phyloP scores from a whole-genome alignment of 2,113 vertebrate species.

The Corythaeola cristata region DNA sequence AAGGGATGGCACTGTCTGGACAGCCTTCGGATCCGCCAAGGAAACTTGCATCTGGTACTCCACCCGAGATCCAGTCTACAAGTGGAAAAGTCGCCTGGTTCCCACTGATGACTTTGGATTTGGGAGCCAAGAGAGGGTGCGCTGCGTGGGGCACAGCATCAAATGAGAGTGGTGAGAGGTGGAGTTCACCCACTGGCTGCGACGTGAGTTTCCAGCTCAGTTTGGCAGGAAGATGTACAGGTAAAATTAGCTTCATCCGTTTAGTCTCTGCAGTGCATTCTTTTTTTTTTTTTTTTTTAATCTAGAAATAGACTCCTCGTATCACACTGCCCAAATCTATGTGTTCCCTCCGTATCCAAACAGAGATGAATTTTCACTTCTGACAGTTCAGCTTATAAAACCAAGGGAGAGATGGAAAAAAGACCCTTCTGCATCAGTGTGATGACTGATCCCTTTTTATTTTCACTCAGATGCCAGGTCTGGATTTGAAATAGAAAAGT shows the following conservation, averaged over 20 bases:
- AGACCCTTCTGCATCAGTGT: not conserved
- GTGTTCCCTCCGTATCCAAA: not conserved
- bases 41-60: not conserved
- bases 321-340: not conserved
- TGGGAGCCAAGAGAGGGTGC: not conserved
- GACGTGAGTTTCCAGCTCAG: not conserved
- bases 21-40: not conserved
- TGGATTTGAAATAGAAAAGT: constrained; percentile 48
- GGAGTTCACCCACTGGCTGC: not conserved
- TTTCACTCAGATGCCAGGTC: not conserved
- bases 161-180: not conserved
- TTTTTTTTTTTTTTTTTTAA: not conserved
- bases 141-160: not conserved
- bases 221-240: not conserved
- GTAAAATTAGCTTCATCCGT: not conserved
- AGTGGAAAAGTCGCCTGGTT: not conserved
- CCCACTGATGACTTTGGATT: not conserved
- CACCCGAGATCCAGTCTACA: not conserved
- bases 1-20: not conserved
- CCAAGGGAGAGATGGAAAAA: not conserved
- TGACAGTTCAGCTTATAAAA: not conserved
- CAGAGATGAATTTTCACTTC: not conserved
- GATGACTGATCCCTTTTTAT: not conserved
- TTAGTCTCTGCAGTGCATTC: not conserved
- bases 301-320: not conserved